These are phyloP conservation scores for Drosophila melanica DNA, from an alignment of 1,140 invertebrate species.

Conservation along the genomic window DNA sequence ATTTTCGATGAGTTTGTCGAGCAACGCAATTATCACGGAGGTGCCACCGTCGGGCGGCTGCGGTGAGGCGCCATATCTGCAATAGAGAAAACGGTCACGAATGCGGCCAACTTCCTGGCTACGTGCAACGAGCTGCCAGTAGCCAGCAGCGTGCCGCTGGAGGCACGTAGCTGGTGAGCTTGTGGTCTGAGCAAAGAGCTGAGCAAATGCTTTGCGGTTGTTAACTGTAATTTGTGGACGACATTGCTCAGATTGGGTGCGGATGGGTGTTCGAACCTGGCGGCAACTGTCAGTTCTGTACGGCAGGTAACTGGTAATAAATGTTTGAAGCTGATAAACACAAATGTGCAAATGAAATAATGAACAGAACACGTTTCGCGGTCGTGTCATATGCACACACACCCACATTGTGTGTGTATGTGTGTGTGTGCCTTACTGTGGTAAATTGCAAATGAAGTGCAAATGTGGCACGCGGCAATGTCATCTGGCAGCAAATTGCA, in stretches of 20 bases:
- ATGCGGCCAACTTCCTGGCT: constrained; percentile 37
- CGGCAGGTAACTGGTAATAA: constrained; percentile 50
- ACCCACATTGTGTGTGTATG: too few relatives aligned
- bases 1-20: constrained; percentile 87
- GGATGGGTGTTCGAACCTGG: neutral
- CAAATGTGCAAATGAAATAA: constrained; percentile 78
- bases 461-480: constrained; percentile 31
- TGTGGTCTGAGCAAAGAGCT: constrained; percentile 24
- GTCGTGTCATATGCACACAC: constrained; percentile 64
- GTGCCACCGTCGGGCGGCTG: constrained; percentile 77
- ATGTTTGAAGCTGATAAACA: constrained; percentile 77
- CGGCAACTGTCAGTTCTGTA: neutral
- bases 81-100: constrained; percentile 43
- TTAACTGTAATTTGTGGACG: constrained; percentile 51
- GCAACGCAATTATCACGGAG: constrained; percentile 83
- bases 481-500: constrained; percentile 36
- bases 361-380: constrained; percentile 66
- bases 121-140: constrained; percentile 49
- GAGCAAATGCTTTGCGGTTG: constrained; percentile 46
- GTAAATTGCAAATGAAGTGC: constrained; percentile 50
- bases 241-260: constrained; percentile 25
- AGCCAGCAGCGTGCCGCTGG: constrained; percentile 26
- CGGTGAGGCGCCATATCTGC: constrained; percentile 81
- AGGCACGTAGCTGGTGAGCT: constrained; percentile 52
- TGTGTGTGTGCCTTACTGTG: constrained; percentile 12